Evolutionary conservation across 2,113 vertebrate species (phyloP).

Genomic region (Nannospalax galili): DNA sequence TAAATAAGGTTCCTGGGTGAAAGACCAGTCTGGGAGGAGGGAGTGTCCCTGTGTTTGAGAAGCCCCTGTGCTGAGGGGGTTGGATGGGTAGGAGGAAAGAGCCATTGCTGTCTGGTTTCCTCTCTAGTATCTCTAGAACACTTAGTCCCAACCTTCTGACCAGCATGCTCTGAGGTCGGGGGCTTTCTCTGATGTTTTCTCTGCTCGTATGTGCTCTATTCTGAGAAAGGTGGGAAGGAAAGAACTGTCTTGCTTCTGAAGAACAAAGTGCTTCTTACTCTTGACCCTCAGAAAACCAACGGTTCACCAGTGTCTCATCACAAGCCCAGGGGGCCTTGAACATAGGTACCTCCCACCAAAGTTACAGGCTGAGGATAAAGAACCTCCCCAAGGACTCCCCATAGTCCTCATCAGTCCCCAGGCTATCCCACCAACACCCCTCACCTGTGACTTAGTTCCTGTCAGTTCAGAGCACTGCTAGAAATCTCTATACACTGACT

Average conservation of each 20-base stretch:
- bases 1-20: background rate
- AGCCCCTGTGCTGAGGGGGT: background rate
- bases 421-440: too few relatives aligned
- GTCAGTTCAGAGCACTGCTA: background rate
- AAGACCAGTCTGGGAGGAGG: background rate
- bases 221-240: conserved; percentile 39
- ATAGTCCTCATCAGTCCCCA: background rate
- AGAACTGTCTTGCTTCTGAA: background rate
- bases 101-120: background rate
- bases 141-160: conserved; percentile 46
- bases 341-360: background rate
- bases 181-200: conserved; percentile 71
- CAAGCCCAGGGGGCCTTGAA: background rate
- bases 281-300: conserved; percentile 7
- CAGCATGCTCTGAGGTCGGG: conserved; percentile 18
- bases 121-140: conserved; percentile 49
- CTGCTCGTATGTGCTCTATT: background rate
- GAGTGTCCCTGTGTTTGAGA: background rate
- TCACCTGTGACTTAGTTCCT: background rate
- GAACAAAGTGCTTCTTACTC: conserved; percentile 51
- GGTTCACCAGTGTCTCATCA: background rate
- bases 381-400: background rate
- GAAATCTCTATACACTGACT: background rate
- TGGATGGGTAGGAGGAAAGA: conserved; percentile 39
- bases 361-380: background rate